Conservation (phyloP, 1,140 invertebrate species). For the Drosophila insularis region DNA sequence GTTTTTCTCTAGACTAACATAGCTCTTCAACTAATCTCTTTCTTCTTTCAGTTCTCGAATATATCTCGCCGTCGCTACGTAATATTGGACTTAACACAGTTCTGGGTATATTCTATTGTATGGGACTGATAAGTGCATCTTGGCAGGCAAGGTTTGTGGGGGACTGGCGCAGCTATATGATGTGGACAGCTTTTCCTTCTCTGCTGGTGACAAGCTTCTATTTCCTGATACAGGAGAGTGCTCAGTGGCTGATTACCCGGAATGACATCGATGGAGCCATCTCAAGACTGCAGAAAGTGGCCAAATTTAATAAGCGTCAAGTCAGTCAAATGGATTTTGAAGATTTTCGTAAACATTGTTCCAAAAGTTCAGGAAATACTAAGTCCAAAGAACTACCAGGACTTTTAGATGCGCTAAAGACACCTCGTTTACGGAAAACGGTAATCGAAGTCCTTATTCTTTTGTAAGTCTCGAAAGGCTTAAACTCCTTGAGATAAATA, state of each 20-base stretch:
- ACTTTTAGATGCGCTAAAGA: constrained; percentile 39
- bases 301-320: constrained; percentile 83
- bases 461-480: constrained; percentile 44
- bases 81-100: constrained; percentile 84
- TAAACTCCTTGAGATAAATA: not conserved
- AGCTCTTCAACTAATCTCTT: too few species aligned
- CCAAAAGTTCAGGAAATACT: constrained; percentile 12
- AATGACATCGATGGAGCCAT: constrained; percentile 84
- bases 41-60: constrained; percentile 83
- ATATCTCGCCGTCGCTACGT: constrained; percentile 83
- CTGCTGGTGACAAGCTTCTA: constrained; percentile 82
- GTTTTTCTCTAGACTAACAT: too few species aligned
- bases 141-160: constrained; percentile 83
- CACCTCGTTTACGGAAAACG: constrained; percentile 42
- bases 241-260: constrained; percentile 85
- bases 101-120: constrained; percentile 84
- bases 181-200: constrained; percentile 83
- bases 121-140: constrained; percentile 83
- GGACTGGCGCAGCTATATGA: constrained; percentile 83
- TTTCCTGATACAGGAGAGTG: constrained; percentile 85
- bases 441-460: constrained; percentile 34
- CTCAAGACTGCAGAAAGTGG: constrained; percentile 83
- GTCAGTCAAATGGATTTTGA: constrained; percentile 81
- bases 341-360: constrained; percentile 74
- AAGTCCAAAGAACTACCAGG: constrained; percentile 65